Evolutionary conservation across 1,140 invertebrate genomes (phyloP).

Genomic region (Drosophila melanogaster): Release_6_plus_ISO1_MT NT_033777.3:22048001-22048500

Average conservation of each 20-base stretch:
- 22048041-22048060: too few relatives aligned
- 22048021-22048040: too few relatives aligned
- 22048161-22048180: constrained; percentile 42
- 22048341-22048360: constrained; percentile 9
- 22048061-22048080: too few relatives aligned
- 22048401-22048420: constrained; percentile 65
- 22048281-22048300: constrained; percentile 17
- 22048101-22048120: constrained; percentile 2
- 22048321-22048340: constrained; percentile 6
- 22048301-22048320: constrained; percentile 17
- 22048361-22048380: constrained; percentile 77
- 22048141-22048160: constrained; percentile 47
- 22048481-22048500: constrained; percentile 65
- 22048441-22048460: constrained; percentile 36
- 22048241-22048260: background rate
- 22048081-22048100: constrained; percentile 20
- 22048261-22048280: constrained; percentile 17
- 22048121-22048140: constrained; percentile 54
- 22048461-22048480: constrained; percentile 63
- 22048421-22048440: constrained; percentile 58
- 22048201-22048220: constrained; percentile 80
- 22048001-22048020: too few relatives aligned
- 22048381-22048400: constrained; percentile 83
- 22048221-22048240: constrained; percentile 58
- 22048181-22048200: constrained; percentile 81